Evolutionary conservation across 2,888 invertebrate genomes (phyloP), one percentile per base, ranked within the genome.

Genomic region (Anarsia innoxiella): DNA sequence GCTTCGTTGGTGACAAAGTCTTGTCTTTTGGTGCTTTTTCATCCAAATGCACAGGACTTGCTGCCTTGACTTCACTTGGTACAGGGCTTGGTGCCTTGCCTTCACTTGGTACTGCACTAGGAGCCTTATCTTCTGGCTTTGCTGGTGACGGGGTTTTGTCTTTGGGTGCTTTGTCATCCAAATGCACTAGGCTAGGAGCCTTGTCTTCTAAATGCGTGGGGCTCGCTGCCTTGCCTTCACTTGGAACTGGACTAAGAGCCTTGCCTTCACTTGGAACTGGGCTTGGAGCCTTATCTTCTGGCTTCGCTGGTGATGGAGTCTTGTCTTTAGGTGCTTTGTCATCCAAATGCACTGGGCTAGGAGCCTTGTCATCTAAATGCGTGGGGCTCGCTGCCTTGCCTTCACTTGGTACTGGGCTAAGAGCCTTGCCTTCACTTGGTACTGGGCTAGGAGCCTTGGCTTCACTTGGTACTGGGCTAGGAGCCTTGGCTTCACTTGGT

Each of bases 391-490:
- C 13, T 9, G 15, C 3, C 14, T 34, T 11, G 2, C 16, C 30
- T 3, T 28, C 28, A 3, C 12, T 3, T 4, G 3, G 3, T 9
- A 9, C n/a, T 9, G n/a, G 26, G 30, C 30, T 30, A 3, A 15
- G 30, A 12, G 23, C 11, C 29, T 41, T 25, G 13, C 32, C 9
- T 12, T n/a, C 35, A 6, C 9, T 3, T 9, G 13, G 16, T 14
- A 30, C 30, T 0, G 25, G 26, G 12, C 45, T 49, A 13, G 36
- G 23, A 2, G 9, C n/a, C 1, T 42, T 40, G 0, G 40, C 37
- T 0, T 40, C 26, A 3, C 6, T 12, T 6, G 25, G 4, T 1
- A 11, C 15, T 8, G 3, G 13, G n/a, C 14, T 14, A 14, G 15
- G 30, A 2, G 15, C 13, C n/a, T 15, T 30, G 6, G 13, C 30